These are phyloP conservation scores for Marmota monax DNA, from an alignment of 2,113 vertebrate species.

Conservation along the genomic window DNA sequence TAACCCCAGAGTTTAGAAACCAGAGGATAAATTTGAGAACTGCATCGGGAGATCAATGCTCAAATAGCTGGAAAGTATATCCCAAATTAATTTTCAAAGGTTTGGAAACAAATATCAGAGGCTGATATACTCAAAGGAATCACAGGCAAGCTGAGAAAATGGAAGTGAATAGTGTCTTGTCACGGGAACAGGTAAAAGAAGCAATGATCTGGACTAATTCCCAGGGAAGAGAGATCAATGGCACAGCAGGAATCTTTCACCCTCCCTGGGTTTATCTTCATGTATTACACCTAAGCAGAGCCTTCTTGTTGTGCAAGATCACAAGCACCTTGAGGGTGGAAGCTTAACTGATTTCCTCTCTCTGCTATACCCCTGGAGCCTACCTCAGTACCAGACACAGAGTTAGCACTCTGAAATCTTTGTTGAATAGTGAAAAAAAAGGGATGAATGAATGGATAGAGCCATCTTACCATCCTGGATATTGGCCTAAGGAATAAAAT, in stretches of 20 bases:
- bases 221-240: accelerated
- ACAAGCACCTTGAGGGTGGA: neutral
- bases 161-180: neutral
- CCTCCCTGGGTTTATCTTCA: neutral
- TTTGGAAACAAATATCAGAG: neutral
- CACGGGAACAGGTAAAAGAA: neutral
- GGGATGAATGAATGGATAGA: neutral
- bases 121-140: neutral
- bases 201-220: neutral
- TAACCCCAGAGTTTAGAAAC: neutral
- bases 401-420: neutral
- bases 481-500: conserved; percentile 22
- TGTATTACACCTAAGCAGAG: neutral
- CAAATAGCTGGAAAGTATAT: neutral
- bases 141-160: neutral
- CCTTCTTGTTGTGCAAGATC: neutral
- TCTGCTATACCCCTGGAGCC: neutral
- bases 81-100: neutral
- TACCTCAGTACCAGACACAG: neutral
- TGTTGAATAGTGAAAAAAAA: neutral
- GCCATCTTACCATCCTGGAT: neutral
- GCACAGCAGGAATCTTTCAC: neutral
- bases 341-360: neutral
- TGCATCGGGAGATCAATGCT: neutral
- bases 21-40: neutral